Base-by-base conservation (phyloP, 2,888 invertebrate species). In the Zhengitettix transpicula region DNA sequence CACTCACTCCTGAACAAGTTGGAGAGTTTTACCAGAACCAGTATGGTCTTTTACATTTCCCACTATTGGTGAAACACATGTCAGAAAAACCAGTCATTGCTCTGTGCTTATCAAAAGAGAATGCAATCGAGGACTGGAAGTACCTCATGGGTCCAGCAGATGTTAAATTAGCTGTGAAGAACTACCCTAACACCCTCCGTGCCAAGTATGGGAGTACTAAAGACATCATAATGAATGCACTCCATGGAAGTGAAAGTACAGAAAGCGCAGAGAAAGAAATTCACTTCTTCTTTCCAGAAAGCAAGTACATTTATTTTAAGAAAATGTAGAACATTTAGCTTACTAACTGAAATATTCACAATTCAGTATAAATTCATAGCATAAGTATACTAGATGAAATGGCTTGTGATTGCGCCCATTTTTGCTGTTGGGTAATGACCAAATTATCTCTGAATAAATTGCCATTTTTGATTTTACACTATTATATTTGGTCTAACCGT, bases 281-380 rank as follows among this genome's bases (percentile, higher is more conserved):
- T 66, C 81, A 85, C 69, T 94, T 89, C 72, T 92, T 95, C 73
- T 94, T 89, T 73, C 90, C 92, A 1, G 79, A 83, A 67, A 82
- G 89, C 90, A 76, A 77, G 80, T 69, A 15, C 5, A 47, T 3
- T 12, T n/a, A 47, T 8, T 47, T 47, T 8, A 14, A 47, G 12
- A 1, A 47, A 47, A 5, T 8, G 9, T 28, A 5, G 28, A 28
- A 28, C 2, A 28, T n/a, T 5, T 28, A 28, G 28, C 2, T 28
- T 28, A 28, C 7, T 28, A 28, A 28, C 28, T 28, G 28, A 28
- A 28, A 15, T n/a, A n/a, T 47, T 15, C 47, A 47, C 47, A 47
- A 47, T 11, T 44, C 44, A 44, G 1, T 8, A 1, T 47, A n/a
- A n/a, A 47, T 47, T 8, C 1, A 28, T 5, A 28, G 7, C 7